These are phyloP conservation scores for Crocidura indochinensis DNA, from an alignment of 2,797 vertebrate genomes.

Conservation along the genomic window DNA sequence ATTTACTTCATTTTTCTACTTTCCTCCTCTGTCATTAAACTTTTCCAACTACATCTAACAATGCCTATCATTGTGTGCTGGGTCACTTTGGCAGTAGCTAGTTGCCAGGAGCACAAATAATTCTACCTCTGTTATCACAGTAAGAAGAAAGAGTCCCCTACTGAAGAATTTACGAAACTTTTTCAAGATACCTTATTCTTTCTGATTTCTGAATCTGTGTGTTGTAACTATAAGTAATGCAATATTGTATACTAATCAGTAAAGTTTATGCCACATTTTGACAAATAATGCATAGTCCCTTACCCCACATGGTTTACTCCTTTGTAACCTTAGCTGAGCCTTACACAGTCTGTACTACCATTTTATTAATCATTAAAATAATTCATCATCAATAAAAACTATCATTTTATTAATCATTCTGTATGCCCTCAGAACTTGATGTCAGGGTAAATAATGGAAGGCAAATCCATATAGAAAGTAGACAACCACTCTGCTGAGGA, in stretches of 20 bases:
- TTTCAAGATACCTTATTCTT: slow-evolving; percentile 21
- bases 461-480: slow-evolving; percentile 28
- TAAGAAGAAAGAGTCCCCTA: background rate
- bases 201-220: slow-evolving; percentile 44
- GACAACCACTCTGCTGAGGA: background rate
- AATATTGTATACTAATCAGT: background rate
- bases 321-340: too few species aligned
- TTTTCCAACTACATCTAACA: slow-evolving; percentile 50
- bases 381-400: too few species aligned
- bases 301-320: too few species aligned
- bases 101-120: slow-evolving; percentile 7
- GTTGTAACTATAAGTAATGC: slow-evolving; percentile 30
- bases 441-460: slow-evolving; percentile 1
- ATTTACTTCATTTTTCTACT: slow-evolving; percentile 33
- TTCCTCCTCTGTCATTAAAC: slow-evolving; percentile 18
- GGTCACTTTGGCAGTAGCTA: background rate
- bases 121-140: slow-evolving; percentile 10
- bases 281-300: too few species aligned
- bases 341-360: too few species aligned
- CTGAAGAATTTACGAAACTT: slow-evolving; percentile 5
- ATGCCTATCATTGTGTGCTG: slow-evolving; percentile 15
- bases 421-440: too few species aligned
- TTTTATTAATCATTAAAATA: too few species aligned
- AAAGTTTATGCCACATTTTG: too few species aligned
- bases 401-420: too few species aligned